Percentiles rank a stretch among this genome's conserved stretches.
phyloP scores from a whole-genome alignment of 2,888 invertebrate genomes.

The Ophioninae sp. region DNA sequence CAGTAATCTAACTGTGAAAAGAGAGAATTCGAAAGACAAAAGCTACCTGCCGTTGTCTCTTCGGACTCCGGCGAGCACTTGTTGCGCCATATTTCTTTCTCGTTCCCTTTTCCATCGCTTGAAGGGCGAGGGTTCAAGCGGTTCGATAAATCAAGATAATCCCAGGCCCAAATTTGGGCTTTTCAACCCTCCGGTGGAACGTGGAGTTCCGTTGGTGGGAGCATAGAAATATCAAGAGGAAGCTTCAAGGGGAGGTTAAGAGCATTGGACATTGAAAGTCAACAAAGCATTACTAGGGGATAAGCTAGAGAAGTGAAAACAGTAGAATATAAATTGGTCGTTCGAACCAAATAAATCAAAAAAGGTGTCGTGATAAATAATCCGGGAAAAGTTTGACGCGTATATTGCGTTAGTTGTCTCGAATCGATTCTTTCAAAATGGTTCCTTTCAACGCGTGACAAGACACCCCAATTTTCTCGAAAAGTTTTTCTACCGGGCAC shows the following conservation, averaged over 20 bases:
- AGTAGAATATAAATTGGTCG: slow-evolving; percentile 3
- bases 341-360: slow-evolving; percentile 42
- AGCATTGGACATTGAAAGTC: slow-evolving; percentile 18
- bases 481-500: slow-evolving; percentile 43
- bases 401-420: slow-evolving; percentile 11
- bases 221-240: slow-evolving; percentile 17
- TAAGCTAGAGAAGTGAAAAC: slow-evolving; percentile 21
- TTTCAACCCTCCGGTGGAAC: slow-evolving; percentile 35
- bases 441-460: neutral
- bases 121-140: neutral
- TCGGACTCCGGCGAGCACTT: slow-evolving; percentile 61
- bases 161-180: slow-evolving; percentile 47
- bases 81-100: slow-evolving; percentile 55
- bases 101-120: neutral
- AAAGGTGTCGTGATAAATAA: slow-evolving; percentile 17
- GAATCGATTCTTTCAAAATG: no score
- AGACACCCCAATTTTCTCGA: slow-evolving; percentile 22
- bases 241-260: slow-evolving; percentile 28
- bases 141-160: slow-evolving; percentile 65
- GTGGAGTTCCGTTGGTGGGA: slow-evolving; percentile 1
- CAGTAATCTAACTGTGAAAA: slow-evolving; percentile 4
- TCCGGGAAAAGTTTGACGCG: slow-evolving; percentile 1
- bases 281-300: neutral
- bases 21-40: slow-evolving; percentile 32
- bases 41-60: slow-evolving; percentile 61